Conservation (phyloP, 92 coral and sea anemone genomes). For the Epizoanthus rinbou region DNA sequence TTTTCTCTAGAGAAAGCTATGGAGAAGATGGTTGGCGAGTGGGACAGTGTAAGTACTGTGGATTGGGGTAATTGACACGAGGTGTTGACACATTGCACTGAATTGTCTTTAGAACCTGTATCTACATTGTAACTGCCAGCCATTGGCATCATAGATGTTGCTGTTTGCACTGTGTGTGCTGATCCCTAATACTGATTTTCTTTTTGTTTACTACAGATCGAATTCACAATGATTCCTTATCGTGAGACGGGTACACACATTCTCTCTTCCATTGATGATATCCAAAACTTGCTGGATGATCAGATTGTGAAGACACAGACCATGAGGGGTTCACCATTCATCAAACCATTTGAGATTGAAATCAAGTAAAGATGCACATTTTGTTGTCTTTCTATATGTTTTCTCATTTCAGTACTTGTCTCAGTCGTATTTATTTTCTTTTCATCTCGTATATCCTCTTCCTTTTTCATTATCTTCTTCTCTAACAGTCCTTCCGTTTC, state of each 20-base stretch:
- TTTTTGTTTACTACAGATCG: conserved; percentile 62
- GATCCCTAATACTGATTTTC: neutral
- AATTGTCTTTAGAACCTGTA: neutral
- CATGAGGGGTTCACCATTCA: conserved; percentile 98
- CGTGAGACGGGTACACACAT: conserved; percentile 99
- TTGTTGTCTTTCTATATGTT: too few species aligned
- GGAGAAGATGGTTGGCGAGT: conserved; percentile 99
- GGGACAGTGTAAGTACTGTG: conserved; percentile 84
- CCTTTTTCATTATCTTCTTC: too few species aligned
- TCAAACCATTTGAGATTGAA: conserved; percentile 98
- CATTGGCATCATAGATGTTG: too few species aligned
- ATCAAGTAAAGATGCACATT: conserved; percentile 66
- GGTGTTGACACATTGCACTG: neutral
- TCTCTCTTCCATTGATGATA: conserved; percentile 96
- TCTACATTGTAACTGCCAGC: neutral
- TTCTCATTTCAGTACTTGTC: too few species aligned
- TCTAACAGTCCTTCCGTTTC: too few species aligned
- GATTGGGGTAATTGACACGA: neutral
- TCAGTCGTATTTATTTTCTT: too few species aligned
- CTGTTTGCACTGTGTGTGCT: neutral
- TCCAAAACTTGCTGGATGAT: conserved; percentile 96
- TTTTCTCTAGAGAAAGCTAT: conserved; percentile 99
- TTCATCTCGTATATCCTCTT: too few species aligned
- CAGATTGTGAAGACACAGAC: conserved; percentile 99
- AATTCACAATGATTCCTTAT: conserved; percentile 93